Percentiles rank a stretch among this genome's conserved stretches.
These are phyloP conservation scores for Pelosia muscerda DNA, from an alignment of 2,888 invertebrate species.

Conservation along the genomic window DNA sequence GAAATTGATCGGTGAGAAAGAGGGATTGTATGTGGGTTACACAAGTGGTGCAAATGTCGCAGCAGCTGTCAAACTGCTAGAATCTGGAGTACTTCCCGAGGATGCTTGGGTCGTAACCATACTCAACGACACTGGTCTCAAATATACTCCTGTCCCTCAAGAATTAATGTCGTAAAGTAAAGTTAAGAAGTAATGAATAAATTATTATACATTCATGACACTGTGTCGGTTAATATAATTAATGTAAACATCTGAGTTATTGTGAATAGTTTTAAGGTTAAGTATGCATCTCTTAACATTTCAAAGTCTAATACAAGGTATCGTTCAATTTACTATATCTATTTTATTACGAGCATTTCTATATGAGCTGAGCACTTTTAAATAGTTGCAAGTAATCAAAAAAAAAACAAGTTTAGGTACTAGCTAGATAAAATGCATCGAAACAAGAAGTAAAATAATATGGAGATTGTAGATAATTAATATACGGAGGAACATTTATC, in stretches of 20 bases:
- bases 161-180: conserved; percentile 46
- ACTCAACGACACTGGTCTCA: conserved; percentile 76
- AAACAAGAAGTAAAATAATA: neutral
- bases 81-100: conserved; percentile 71
- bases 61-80: conserved; percentile 75
- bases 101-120: conserved; percentile 79
- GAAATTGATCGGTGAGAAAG: conserved; percentile 73
- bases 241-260: neutral
- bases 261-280: neutral
- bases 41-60: conserved; percentile 82
- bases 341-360: too few species aligned
- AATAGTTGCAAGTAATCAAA: neutral
- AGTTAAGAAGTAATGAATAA: neutral
- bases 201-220: neutral
- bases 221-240: neutral
- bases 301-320: neutral
- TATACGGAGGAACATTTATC: neutral
- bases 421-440: neutral
- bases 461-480: conserved; percentile 2
- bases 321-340: neutral
- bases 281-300: neutral
- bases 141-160: conserved; percentile 75
- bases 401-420: neutral
- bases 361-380: neutral
- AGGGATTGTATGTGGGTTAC: conserved; percentile 80